Base-by-base conservation (phyloP, 2,888 invertebrate genomes). In the Drymonia ruficornis region DNA sequence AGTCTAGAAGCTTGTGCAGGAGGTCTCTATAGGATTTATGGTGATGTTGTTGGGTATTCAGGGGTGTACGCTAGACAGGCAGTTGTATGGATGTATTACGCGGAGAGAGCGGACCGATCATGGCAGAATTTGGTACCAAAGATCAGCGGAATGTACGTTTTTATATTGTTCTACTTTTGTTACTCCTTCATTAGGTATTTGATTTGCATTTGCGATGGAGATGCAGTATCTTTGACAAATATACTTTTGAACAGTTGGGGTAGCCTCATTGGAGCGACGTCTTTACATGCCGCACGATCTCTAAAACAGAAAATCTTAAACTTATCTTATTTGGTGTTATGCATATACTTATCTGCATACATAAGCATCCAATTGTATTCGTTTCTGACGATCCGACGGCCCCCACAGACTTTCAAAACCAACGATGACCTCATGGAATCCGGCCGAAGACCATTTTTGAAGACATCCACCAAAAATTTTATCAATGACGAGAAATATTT, bases 1-100 rank as follows among this genome's bases (percentile, higher is more conserved):
- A 86, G 78, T 34, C 61, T 91, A 2, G 88, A 91, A 42, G 65
- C 72, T 0, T 82, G 82, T 49, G 87, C 84, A 9, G 90, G 91
- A 0, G 91, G 90, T 0, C 61, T 86, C 0, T 88, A 86, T 34
- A 77, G 84, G 55, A 61, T 83, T 3, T 89, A 80, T 40, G 87
- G 84, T 8, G 76, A 86, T n/a, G 2, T 56, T 0, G 82, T 91
- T 0, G 78, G 74, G 4, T 91, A 90, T 58, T 88, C 89, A 1
- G 90, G 90, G 0, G 54, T 81, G 1, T 90, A 91, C 52, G 69
- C 70, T 0, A 70, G 76, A 18, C 87, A 89, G 67, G 64, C 69
- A 0, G 56, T 86, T 1, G 59, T 78, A 43, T 91, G 89, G 89
- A 67, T 82, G 0, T 91, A 89, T 48, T 60, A 76, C 7, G 83